Evolutionary conservation across 2,888 invertebrate genomes (phyloP).

Genomic region (Dicycla oo): DNA sequence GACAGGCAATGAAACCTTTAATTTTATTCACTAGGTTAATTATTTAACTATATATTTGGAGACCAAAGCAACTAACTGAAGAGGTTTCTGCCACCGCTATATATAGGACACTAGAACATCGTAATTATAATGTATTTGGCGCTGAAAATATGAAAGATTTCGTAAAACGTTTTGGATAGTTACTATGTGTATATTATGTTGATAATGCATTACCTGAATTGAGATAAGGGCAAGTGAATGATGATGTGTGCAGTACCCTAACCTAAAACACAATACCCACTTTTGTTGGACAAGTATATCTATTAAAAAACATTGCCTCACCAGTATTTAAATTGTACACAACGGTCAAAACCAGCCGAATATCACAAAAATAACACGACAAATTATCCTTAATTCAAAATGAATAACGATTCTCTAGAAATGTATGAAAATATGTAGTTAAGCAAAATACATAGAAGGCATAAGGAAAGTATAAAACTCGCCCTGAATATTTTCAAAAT

Average conservation of each 20-base stretch:
- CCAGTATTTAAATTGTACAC: not conserved
- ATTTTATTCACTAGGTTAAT: not conserved
- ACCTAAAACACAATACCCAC: not conserved
- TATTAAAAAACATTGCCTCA: not conserved
- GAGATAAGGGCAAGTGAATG: not conserved
- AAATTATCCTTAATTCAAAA: not conserved
- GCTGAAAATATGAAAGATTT: not conserved
- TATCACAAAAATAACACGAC: not conserved
- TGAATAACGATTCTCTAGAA: not conserved
- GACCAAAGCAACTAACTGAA: not conserved
- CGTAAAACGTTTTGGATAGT: not conserved
- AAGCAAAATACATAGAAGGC: not conserved
- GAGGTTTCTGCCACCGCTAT: not conserved
- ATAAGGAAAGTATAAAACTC: slow-evolving; percentile 1
- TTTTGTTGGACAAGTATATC: not conserved
- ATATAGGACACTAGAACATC: not conserved
- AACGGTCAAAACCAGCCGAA: not conserved
- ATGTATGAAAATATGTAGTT: not conserved
- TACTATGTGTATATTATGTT: not conserved
- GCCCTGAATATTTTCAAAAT: slow-evolving; percentile 5
- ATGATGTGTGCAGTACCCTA: not conserved
- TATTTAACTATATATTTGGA: not conserved
- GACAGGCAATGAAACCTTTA: too few species aligned
- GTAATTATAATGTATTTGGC: not conserved
- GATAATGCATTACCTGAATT: not conserved